These are phyloP conservation scores for Tiaroga cobitis DNA, from an alignment of 2,797 vertebrate species.

Conservation along the genomic window DNA sequence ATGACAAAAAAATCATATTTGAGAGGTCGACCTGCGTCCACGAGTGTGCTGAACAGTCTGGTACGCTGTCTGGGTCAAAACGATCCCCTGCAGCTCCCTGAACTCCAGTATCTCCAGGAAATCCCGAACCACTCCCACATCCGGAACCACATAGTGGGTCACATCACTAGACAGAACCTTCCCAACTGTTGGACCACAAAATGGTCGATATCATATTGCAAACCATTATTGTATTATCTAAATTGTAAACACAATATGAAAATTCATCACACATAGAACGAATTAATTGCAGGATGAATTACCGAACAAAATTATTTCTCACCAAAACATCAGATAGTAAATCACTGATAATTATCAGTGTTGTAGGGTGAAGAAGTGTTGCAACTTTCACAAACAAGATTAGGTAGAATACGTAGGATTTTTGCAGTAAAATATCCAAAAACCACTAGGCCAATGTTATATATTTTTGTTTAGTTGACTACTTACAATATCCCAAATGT, in stretches of 20 bases:
- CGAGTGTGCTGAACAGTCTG: conserved; percentile 88
- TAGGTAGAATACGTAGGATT: too few relatives aligned
- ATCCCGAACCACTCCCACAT: conserved; percentile 88
- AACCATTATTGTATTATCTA: background rate
- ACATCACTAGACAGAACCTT: conserved; percentile 86
- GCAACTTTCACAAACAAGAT: background rate
- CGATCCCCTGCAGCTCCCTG: conserved; percentile 86
- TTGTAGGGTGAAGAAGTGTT: background rate
- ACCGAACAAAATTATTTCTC: background rate
- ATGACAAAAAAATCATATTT: background rate
- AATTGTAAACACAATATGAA: background rate
- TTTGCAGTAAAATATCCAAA: too few relatives aligned
- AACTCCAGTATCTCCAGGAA: conserved; percentile 94
- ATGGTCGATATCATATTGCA: background rate
- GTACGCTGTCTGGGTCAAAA: conserved; percentile 94
- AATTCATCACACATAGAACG: background rate
- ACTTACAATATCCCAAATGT: too few relatives aligned
- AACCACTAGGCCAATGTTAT: too few relatives aligned
- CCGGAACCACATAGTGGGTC: conserved; percentile 94
- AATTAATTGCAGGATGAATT: background rate
- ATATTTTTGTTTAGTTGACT: too few relatives aligned
- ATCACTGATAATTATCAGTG: background rate
- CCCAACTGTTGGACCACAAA: conserved; percentile 74
- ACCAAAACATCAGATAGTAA: background rate
- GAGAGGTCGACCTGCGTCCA: conserved; percentile 85